Percentiles rank a stretch among this genome's conserved stretches.
Conservation (phyloP, 2,113 vertebrate species). For the Mola mola region DNA sequence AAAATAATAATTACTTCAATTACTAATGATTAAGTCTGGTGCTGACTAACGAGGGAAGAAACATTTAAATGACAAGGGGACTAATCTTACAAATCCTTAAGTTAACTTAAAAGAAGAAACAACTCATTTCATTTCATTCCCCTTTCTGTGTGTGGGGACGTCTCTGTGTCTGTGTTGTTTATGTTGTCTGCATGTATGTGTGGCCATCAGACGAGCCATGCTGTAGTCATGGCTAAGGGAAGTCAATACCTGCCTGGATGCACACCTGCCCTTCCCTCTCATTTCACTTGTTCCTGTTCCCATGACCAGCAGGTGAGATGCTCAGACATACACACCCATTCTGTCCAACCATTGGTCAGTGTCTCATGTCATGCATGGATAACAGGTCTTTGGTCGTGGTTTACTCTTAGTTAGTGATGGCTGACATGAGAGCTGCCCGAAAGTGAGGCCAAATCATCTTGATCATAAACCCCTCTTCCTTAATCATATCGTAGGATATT, state of each 20-base stretch:
- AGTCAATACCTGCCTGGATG: conserved; percentile 87
- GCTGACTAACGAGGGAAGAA: too few relatives aligned
- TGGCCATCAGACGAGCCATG: conserved; percentile 91
- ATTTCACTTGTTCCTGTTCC: conserved; percentile 85
- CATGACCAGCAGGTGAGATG: conserved; percentile 81
- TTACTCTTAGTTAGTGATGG: too few relatives aligned
- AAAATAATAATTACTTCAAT: too few relatives aligned
- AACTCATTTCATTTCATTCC: conserved; percentile 45
- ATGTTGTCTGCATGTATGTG: conserved; percentile 17
- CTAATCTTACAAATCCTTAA: too few relatives aligned
- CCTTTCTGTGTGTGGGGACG: conserved; percentile 37
- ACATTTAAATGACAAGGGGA: too few relatives aligned
- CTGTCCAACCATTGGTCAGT: conserved; percentile 38
- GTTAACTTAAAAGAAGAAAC: too few relatives aligned
- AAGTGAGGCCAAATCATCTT: too few relatives aligned
- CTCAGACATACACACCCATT: conserved; percentile 18
- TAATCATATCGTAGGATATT: too few relatives aligned
- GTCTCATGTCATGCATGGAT: conserved; percentile 14
- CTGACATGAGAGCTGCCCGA: too few relatives aligned
- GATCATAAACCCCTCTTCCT: too few relatives aligned
- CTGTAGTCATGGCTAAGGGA: conserved; percentile 94
- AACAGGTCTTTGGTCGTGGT: too few relatives aligned
- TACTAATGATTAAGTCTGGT: too few relatives aligned
- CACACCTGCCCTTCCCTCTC: conserved; percentile 86
- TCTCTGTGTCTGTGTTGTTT: conserved; percentile 28